Evolutionary conservation across 2,113 vertebrate genomes (phyloP), one percentile per base, ranked within the genome.

Genomic region (Calyptommatus sinebrachiatus): DNA sequence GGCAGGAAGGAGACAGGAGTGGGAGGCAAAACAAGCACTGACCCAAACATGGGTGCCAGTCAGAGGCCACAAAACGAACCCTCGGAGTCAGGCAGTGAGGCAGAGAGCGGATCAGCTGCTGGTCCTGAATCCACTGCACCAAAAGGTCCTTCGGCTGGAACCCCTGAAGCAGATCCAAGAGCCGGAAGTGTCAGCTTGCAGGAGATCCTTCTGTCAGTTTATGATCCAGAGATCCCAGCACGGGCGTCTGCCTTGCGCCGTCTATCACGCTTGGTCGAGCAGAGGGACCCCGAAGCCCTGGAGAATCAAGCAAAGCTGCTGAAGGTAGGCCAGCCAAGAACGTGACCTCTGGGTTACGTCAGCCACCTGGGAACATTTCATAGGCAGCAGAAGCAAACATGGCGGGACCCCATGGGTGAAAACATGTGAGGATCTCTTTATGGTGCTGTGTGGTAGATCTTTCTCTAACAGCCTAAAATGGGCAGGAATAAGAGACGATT

Each of bases 201-300:
- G 68, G 93, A 94, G 79, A 82, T 94, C 68, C 90, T 99, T 67
- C 22, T 95, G 8, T 94, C 96, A 1, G 97, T 97, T 4, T 98
- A 92, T 1, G 96, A 99, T 86, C 94, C 96, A 0, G 96, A 98
- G 1, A 91, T 98, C 66, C 96, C 98, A 0, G 73, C 86, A 18
- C 91, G 96, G 86, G 96, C 96, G 0, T 94, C 95, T 0, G 96
- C 97, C 26, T 87, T 99, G 77, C 95, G 97, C 57, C 76, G 5
- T 8, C 93, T 99, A 10, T 90, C 95, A 81, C 82, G 67, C 71
- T 92, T 93, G 87, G 74, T 98, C 69, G 92, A 89, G 2, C 92
- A 88, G 22, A 85, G 86, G 68, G 84, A 95, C 21, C 86, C 90
- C 0, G 93, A 94, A 76, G 94, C 91, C 0, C 83, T 97, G 4